These are phyloP conservation scores for Balearica regulorum DNA, from an alignment of 2,797 vertebrate genomes.

Conservation along the genomic window DNA sequence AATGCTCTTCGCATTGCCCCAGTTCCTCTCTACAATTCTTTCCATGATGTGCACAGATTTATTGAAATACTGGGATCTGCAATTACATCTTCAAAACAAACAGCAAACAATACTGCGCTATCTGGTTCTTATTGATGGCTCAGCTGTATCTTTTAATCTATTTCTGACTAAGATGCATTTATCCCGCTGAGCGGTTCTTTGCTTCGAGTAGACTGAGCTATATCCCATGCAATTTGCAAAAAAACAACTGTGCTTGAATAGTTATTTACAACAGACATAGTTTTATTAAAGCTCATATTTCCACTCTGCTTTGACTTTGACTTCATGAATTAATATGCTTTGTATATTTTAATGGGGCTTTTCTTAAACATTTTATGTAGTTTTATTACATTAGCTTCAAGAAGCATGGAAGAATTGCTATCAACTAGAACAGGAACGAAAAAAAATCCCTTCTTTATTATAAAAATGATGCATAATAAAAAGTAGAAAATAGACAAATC, in stretches of 20 bases:
- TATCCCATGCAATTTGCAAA: conserved; percentile 53
- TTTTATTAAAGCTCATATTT: conserved; percentile 68
- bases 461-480: conserved; percentile 28
- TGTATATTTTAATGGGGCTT: conserved; percentile 48
- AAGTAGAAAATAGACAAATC: conserved; percentile 36
- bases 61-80: conserved; percentile 74
- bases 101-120: conserved; percentile 11
- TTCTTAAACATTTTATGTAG: conserved; percentile 57
- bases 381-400: conserved; percentile 45
- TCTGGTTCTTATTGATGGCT: conserved; percentile 37
- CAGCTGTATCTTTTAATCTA: conserved; percentile 62
- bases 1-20: conserved; percentile 85
- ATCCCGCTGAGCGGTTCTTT: conserved; percentile 36
- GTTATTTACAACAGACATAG: conserved; percentile 61
- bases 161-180: conserved; percentile 62
- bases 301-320: conserved; percentile 47
- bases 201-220: conserved; percentile 22
- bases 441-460: conserved; percentile 29
- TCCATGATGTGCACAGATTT: conserved; percentile 89
- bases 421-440: conserved; percentile 21
- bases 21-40: conserved; percentile 93
- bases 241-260: conserved; percentile 58
- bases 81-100: conserved; percentile 68
- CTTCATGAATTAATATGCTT: conserved; percentile 25
- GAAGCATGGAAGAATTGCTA: conserved; percentile 34